Percentiles rank a stretch among this genome's conserved stretches.
Conservation (phyloP, 2,113 vertebrate genomes). For the Bubo scandiacus region DNA sequence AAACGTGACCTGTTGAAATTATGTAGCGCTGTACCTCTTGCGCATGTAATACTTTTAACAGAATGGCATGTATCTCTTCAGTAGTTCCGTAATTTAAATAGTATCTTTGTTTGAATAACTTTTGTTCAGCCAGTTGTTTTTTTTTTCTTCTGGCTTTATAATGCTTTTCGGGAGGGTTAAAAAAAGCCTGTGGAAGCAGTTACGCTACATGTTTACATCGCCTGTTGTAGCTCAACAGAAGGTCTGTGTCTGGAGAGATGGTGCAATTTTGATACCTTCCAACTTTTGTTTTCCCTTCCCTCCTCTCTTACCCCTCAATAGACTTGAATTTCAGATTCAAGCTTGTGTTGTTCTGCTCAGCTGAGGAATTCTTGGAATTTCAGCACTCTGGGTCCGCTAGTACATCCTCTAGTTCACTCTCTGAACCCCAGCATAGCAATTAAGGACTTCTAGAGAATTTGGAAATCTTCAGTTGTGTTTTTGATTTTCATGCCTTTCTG, state of each 20-base stretch:
- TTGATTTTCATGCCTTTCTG: not conserved
- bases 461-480: not conserved
- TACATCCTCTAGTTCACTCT: not conserved
- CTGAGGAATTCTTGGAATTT: not conserved
- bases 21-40: not conserved
- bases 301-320: not conserved
- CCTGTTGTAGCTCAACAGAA: not conserved
- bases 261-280: not conserved
- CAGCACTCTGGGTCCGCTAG: not conserved
- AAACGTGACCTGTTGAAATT: not conserved
- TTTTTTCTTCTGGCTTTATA: not conserved
- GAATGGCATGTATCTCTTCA: not conserved
- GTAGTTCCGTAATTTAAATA: not conserved
- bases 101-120: not conserved
- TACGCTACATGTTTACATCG: not conserved
- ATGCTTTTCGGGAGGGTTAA: not conserved
- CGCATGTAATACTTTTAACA: not conserved
- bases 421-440: not conserved
- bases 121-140: not conserved
- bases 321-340: not conserved
- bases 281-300: not conserved
- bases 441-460: not conserved
- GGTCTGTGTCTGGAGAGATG: not conserved
- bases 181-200: not conserved
- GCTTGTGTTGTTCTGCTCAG: not conserved